Evolutionary conservation across 2,888 invertebrate genomes (phyloP), one percentile per base, ranked within the genome.

Genomic region (Ornithoptera alexandrae): DNA sequence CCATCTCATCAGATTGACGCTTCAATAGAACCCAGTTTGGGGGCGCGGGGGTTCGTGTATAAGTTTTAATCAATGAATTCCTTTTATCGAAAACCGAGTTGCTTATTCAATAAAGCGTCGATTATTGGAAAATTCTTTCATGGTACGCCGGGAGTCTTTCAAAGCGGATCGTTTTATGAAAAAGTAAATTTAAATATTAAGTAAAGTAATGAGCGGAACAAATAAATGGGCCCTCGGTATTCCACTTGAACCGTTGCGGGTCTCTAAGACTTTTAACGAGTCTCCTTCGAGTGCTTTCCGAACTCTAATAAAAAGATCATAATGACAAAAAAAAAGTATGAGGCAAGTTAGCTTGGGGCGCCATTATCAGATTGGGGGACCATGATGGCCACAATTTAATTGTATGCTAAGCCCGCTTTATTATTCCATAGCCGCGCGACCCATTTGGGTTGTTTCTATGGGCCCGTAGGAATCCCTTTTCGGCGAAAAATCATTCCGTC

Each of bases 261-360:
- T 79, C 80, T 79, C 81, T 81, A 82, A 83, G 87, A 87, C 81
- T 89, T 88, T 88, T 89, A 88, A 90, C 71, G 88, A 88, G 84
- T 75, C 81, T 80, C 82, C 84, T 86, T 86, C 82, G 85, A 87
- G 82, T 84, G 81, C 83, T 86, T 87, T 83, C 78, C 84, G 81
- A 88, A 89, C 82, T 88, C 84, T 83, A 88, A 87, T 88, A 87
- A 88, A 89, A 88, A 84, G 84, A 83, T 86, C 83, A 87, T 85
- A 84, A 87, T 87, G 84, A 56, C 22, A 22, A 30, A 56, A 53
- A 58, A 85, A 85, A 84, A 84, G 85, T 86, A 84, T 79, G 81
- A 76, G 82, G 84, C 80, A 85, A 84, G 76, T 73, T 76, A 75
- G 71, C 71, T 73, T 60, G 57, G 57, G 39, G 42, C 42, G 46